Evolutionary conservation across 2,797 vertebrate species (phyloP).

Genomic region (Hipposideros larvatus): DNA sequence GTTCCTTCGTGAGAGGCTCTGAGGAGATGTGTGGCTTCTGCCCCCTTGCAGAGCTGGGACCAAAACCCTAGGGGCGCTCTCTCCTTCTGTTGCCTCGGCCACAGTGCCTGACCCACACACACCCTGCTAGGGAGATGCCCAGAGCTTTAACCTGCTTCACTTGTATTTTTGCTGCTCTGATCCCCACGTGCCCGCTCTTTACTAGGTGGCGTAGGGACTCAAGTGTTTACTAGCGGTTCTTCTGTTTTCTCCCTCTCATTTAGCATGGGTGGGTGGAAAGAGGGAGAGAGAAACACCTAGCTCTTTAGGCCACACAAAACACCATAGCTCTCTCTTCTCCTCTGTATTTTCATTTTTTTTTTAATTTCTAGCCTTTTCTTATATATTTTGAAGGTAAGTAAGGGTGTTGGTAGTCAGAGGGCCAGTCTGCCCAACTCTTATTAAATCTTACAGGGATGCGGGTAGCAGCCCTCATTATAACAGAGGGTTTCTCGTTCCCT

Average conservation of each 20-base stretch:
- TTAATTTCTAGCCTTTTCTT: neutral
- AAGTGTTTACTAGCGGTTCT: neutral
- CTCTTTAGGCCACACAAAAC: neutral
- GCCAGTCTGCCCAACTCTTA: neutral
- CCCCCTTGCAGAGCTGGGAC: neutral
- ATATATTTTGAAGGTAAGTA: neutral
- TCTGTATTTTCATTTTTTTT: neutral
- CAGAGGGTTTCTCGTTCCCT: neutral
- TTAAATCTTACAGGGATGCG: neutral
- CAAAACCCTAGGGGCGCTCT: neutral
- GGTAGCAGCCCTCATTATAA: neutral
- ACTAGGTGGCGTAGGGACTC: neutral
- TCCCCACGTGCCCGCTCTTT: neutral
- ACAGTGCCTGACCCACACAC: neutral
- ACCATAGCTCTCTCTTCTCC: neutral
- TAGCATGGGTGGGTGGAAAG: neutral
- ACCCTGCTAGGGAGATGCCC: neutral
- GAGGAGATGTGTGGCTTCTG: too few relatives aligned
- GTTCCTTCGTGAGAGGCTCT: neutral
- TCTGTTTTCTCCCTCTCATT: fast-evolving
- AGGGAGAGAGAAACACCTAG: neutral
- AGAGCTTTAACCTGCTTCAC: neutral
- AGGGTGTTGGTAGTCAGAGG: neutral
- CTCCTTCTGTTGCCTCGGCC: too few relatives aligned
- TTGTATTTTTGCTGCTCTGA: neutral